Conservation (phyloP, 2,113 vertebrate genomes). For the Hipposideros armiger region DNA sequence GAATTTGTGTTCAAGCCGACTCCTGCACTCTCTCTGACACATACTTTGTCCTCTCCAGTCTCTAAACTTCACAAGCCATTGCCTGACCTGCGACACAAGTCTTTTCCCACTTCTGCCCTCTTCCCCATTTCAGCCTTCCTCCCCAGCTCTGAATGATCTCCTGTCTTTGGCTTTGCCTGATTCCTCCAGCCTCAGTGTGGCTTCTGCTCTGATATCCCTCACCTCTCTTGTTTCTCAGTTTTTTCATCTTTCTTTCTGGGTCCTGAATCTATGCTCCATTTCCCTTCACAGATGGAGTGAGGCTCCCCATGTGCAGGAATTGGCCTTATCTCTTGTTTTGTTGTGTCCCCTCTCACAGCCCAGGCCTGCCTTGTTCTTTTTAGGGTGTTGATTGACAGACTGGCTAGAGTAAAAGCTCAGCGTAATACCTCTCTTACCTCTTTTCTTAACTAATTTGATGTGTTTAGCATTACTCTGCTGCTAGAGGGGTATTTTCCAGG, state of each 20-base stretch:
- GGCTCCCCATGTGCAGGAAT: background rate
- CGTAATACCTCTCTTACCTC: slow-evolving; percentile 18
- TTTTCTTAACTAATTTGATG: slow-evolving; percentile 76
- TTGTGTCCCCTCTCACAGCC: background rate
- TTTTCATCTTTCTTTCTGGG: slow-evolving; percentile 5
- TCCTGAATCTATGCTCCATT: background rate
- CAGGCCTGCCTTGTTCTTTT: background rate
- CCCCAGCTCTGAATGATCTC: background rate
- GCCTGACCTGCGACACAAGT: background rate
- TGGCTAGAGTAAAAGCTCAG: background rate
- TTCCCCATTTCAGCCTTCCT: background rate
- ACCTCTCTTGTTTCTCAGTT: background rate
- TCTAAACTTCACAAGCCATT: background rate
- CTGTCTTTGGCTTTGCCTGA: background rate
- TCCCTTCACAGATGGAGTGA: background rate
- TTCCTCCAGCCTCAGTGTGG: background rate
- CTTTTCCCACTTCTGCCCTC: background rate
- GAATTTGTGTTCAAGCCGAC: background rate
- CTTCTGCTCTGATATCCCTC: background rate
- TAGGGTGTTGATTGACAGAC: slow-evolving; percentile 43
- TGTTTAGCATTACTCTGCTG: slow-evolving; percentile 60
- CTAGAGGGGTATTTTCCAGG: slow-evolving; percentile 59
- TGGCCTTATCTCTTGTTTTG: background rate
- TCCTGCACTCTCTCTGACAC: background rate
- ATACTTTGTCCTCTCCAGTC: background rate